Conservation (phyloP, 2,888 invertebrate genomes). For the Auanema freiburgensis region DNA sequence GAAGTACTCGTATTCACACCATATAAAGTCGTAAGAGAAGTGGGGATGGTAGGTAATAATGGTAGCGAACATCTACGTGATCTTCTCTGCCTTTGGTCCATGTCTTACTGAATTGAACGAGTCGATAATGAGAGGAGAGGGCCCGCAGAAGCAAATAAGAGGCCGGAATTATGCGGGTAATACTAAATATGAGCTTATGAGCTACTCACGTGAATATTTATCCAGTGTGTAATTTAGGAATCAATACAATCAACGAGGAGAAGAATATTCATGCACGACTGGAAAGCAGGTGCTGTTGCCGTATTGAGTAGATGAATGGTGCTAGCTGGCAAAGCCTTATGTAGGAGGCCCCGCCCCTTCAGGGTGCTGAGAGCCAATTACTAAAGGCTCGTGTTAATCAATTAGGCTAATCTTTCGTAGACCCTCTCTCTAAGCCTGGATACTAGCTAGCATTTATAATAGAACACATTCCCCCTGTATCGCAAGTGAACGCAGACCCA, state of each 20-base stretch:
- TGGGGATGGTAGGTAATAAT: constrained; percentile 16
- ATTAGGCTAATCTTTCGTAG: constrained; percentile 15
- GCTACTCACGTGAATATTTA: too few species aligned
- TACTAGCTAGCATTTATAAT: too few species aligned
- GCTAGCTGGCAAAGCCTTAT: constrained; percentile 4
- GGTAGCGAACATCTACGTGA: constrained; percentile 32
- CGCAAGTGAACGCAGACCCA: too few species aligned
- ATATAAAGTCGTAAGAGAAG: not conserved
- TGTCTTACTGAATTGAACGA: not conserved
- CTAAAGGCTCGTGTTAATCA: constrained; percentile 22
- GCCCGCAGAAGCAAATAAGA: not conserved
- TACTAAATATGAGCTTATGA: too few species aligned
- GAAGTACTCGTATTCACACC: not conserved
- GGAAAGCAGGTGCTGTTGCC: constrained; percentile 6
- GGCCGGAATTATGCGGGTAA: not conserved
- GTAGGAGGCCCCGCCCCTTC: constrained; percentile 15
- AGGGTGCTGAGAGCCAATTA: constrained; percentile 19
- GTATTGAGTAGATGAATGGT: constrained; percentile 3
- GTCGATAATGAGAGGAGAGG: not conserved
- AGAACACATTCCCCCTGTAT: too few species aligned
- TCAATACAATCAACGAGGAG: too few species aligned
- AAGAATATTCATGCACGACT: too few species aligned
- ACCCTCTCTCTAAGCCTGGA: too few species aligned
- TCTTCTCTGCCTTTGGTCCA: constrained; percentile 15
- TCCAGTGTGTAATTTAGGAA: too few species aligned